Evolutionary conservation across 2,797 vertebrate genomes (phyloP).

Genomic region (Anniella stebbinsi): DNA sequence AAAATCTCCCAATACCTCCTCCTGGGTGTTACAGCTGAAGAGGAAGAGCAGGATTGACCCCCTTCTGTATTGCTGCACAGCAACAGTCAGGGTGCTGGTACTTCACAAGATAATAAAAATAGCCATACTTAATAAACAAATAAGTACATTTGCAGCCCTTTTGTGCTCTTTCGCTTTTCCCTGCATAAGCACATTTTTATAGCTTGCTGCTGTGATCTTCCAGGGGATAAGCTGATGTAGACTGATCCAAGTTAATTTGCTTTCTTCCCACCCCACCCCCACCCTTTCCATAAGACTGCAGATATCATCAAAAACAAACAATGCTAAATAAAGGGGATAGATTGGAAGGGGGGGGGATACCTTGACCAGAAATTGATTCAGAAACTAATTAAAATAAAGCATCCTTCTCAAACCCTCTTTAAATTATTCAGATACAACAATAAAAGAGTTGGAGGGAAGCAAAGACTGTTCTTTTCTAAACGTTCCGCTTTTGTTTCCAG

Average conservation of each 20-base stretch:
- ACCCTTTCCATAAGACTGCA: constrained; percentile 66
- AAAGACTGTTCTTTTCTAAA: constrained; percentile 55
- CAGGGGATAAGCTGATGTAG: constrained; percentile 77
- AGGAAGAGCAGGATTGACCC: background rate
- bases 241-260: constrained; percentile 77
- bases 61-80: constrained; percentile 13
- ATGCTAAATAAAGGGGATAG: constrained; percentile 48
- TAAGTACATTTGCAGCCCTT: constrained; percentile 70
- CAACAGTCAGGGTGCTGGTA: constrained; percentile 31
- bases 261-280: constrained; percentile 43
- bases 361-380: constrained; percentile 71
- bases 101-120: constrained; percentile 64
- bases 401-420: constrained; percentile 68
- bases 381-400: constrained; percentile 79
- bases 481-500: constrained; percentile 57
- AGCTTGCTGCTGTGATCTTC: constrained; percentile 76
- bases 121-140: constrained; percentile 71
- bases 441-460: constrained; percentile 46
- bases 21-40: background rate
- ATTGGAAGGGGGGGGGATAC: constrained; percentile 34
- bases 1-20: background rate
- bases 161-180: constrained; percentile 71
- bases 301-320: constrained; percentile 76
- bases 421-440: constrained; percentile 74
- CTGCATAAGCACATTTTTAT: constrained; percentile 74